Conservation (phyloP, 2,888 invertebrate genomes). For the Aplocera efformata region DNA sequence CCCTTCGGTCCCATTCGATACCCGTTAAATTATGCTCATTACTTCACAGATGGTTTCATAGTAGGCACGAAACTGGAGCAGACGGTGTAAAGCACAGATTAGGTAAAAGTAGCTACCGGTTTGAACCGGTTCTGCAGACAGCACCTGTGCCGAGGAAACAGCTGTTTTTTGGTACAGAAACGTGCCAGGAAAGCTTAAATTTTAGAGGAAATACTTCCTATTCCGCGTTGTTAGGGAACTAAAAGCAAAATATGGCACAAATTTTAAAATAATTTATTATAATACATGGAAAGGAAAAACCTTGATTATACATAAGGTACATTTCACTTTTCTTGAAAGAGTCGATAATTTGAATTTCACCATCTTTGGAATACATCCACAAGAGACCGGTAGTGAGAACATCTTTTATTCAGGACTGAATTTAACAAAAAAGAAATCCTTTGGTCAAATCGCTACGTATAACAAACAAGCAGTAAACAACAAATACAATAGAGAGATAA, state of each 20-base stretch:
- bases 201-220: constrained; percentile 2
- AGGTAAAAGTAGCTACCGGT: not conserved
- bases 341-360: too few relatives aligned
- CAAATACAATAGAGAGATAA: constrained; percentile 1
- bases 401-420: too few relatives aligned
- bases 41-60: constrained; percentile 2
- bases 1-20: constrained; percentile 32
- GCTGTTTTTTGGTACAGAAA: constrained; percentile 16
- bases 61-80: constrained; percentile 11
- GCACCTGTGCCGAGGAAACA: constrained; percentile 18
- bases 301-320: too few relatives aligned
- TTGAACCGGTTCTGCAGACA: constrained; percentile 16
- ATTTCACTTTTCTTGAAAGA: too few relatives aligned
- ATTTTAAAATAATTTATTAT: too few relatives aligned
- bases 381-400: too few relatives aligned
- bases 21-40: constrained; percentile 15
- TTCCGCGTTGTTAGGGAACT: not conserved
- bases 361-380: too few relatives aligned
- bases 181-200: constrained; percentile 6
- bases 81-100: constrained; percentile 5
- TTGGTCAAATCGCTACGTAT: too few relatives aligned
- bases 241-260: not conserved
- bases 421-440: too few relatives aligned
- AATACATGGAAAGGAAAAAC: too few relatives aligned
- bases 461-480: not conserved